phyloP scores from a whole-genome alignment of 2,113 vertebrate genomes.

The Perccottus glenii region DNA sequence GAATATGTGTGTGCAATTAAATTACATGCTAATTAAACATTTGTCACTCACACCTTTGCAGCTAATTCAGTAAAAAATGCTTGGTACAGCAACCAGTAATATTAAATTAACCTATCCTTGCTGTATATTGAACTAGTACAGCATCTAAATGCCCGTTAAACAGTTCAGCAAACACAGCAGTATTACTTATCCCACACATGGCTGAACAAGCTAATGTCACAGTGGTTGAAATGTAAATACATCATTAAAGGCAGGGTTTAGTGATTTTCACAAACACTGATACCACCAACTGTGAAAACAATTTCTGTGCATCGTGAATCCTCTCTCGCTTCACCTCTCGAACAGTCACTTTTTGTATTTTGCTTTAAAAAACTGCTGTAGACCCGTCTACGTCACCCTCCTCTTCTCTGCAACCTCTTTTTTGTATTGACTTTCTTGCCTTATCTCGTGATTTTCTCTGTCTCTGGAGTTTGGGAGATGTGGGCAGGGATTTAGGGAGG shows the following conservation, averaged over 20 bases:
- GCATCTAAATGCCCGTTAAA: conserved; percentile 68
- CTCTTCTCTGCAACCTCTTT: conserved; percentile 10
- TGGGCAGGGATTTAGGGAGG: conserved; percentile 14
- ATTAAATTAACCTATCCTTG: conserved; percentile 57
- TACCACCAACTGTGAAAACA: conserved; percentile 50
- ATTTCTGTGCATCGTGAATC: conserved; percentile 48
- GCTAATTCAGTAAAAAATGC: conserved; percentile 2
- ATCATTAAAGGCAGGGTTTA: conserved; percentile 64
- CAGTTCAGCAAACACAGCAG: conserved; percentile 68
- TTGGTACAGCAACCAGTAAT: conserved; percentile 27
- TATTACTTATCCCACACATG: conserved; percentile 66
- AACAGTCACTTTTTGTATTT: conserved; percentile 33
- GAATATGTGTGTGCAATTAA: conserved; percentile 1
- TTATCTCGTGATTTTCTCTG: conserved; percentile 36
- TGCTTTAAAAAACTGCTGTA: conserved; percentile 46
- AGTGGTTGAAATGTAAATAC: conserved; percentile 68
- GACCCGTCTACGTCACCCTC: conserved; percentile 2
- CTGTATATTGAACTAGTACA: conserved; percentile 52
- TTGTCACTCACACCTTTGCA: conserved; percentile 1
- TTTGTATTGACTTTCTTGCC: conserved; percentile 10
- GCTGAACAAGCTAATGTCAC: conserved; percentile 66
- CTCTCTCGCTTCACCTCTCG: conserved; percentile 48
- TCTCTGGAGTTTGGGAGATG: conserved; percentile 15
- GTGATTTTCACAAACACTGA: conserved; percentile 62
- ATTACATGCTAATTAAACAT: conserved; percentile 13